Percentiles rank a stretch among this genome's conserved stretches.
Conservation (phyloP, 2,113 vertebrate genomes). For the Hystrix brachyura region DNA sequence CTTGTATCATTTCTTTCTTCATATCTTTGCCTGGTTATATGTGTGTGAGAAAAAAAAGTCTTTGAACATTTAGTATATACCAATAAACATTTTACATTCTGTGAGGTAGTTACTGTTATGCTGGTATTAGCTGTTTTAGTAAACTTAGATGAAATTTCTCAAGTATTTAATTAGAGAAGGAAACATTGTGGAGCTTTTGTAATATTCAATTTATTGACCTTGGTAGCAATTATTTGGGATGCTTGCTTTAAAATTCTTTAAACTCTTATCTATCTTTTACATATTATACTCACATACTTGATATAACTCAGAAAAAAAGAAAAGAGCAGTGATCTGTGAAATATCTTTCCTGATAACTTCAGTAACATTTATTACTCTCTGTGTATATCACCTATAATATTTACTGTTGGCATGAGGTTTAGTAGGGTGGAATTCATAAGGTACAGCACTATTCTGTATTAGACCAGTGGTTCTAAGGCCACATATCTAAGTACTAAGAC, state of each 20-base stretch:
- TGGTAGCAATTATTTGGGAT: neutral
- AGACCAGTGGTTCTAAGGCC: neutral
- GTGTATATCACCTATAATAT: neutral
- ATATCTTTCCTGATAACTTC: slow-evolving; percentile 8
- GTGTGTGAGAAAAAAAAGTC: neutral
- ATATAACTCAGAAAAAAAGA: neutral
- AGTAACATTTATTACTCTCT: neutral
- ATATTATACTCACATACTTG: neutral
- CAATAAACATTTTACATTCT: neutral
- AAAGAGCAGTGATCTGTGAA: neutral
- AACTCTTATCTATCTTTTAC: neutral
- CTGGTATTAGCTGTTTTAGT: neutral
- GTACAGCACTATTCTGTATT: neutral
- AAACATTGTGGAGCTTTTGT: neutral
- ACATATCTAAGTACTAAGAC: neutral
- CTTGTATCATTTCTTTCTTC: neutral
- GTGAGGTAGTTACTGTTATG: neutral
- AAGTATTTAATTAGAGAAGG: neutral
- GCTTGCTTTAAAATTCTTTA: slow-evolving; percentile 19
- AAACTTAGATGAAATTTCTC: neutral
- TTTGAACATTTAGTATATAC: neutral
- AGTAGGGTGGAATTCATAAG: neutral
- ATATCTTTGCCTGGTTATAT: neutral
- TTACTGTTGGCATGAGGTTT: slow-evolving; percentile 11
- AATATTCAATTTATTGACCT: neutral